phyloP scores from a whole-genome alignment of 2,888 invertebrate species.

The Xylota sylvarum region DNA sequence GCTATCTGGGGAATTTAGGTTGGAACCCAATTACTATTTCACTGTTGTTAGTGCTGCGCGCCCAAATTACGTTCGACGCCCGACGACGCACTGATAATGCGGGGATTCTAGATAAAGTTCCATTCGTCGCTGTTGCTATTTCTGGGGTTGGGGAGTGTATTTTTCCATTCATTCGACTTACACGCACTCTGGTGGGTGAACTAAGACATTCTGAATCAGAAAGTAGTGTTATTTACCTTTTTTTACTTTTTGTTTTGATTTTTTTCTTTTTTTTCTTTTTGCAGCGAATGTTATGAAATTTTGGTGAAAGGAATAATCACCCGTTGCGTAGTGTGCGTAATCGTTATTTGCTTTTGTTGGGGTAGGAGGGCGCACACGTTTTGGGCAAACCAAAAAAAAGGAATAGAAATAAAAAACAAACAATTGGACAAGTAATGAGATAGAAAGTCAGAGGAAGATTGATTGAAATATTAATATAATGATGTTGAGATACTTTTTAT shows the following conservation, averaged over 20 bases:
- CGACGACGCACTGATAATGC: slow-evolving; percentile 48
- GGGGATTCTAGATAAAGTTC: slow-evolving; percentile 43
- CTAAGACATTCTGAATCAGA: slow-evolving; percentile 30
- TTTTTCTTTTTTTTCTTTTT: neutral
- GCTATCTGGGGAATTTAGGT: slow-evolving; percentile 62
- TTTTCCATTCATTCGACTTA: neutral
- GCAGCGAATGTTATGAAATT: slow-evolving; percentile 2
- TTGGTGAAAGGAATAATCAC: slow-evolving; percentile 46
- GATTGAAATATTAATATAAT: neutral
- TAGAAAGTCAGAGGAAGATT: slow-evolving; percentile 12
- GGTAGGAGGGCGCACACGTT: slow-evolving; percentile 30
- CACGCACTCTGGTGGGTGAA: neutral
- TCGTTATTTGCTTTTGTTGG: slow-evolving; percentile 28
- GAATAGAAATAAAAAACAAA: neutral
- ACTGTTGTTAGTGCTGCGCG: slow-evolving; percentile 28
- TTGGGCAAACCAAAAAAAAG: neutral
- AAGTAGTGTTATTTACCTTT: slow-evolving; percentile 50
- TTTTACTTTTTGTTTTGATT: slow-evolving; percentile 43
- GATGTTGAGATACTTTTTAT: neutral
- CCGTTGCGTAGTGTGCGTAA: slow-evolving; percentile 32
- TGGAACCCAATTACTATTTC: slow-evolving; percentile 65
- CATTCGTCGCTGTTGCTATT: neutral
- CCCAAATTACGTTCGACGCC: slow-evolving; percentile 35
- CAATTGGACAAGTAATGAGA: neutral
- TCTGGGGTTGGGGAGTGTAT: slow-evolving; percentile 5